A percentile compares a stretch with the other conserved stretches of the same genome.
Conservation (phyloP, 2,797 vertebrate genomes). For the Eidolon dupreanum region DNA sequence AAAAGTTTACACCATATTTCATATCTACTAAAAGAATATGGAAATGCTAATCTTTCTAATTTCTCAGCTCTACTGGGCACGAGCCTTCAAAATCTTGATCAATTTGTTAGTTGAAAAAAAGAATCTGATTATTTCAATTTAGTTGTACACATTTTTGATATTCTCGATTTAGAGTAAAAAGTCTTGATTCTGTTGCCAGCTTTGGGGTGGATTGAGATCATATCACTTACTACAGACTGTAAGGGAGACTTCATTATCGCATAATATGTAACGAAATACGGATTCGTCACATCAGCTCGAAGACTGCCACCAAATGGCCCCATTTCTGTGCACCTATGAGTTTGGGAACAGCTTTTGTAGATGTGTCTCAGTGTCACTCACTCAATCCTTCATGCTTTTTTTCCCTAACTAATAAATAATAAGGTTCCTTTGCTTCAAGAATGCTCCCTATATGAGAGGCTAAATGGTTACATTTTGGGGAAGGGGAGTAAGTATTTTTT, state of each 20-base stretch:
- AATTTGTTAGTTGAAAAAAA: neutral
- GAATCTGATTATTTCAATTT: neutral
- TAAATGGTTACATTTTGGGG: neutral
- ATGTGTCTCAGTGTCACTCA: neutral
- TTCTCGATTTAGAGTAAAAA: neutral
- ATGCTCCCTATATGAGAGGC: neutral
- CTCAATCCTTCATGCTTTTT: neutral
- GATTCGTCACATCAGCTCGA: neutral
- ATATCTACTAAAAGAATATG: neutral
- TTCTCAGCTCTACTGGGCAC: neutral
- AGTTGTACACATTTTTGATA: neutral
- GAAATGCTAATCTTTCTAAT: neutral
- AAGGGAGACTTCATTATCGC: neutral
- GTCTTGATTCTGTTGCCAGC: neutral
- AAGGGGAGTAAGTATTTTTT: neutral
- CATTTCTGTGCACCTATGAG: neutral
- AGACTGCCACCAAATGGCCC: neutral
- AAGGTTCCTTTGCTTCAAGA: neutral
- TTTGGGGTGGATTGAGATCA: neutral
- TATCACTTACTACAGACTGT: neutral
- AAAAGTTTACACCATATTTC: neutral
- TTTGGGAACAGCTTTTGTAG: neutral
- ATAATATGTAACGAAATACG: neutral
- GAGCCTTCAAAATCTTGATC: neutral
- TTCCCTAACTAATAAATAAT: neutral